These are phyloP conservation scores for Andrena bucephala DNA, from an alignment of 2,888 invertebrate species.

Conservation along the genomic window DNA sequence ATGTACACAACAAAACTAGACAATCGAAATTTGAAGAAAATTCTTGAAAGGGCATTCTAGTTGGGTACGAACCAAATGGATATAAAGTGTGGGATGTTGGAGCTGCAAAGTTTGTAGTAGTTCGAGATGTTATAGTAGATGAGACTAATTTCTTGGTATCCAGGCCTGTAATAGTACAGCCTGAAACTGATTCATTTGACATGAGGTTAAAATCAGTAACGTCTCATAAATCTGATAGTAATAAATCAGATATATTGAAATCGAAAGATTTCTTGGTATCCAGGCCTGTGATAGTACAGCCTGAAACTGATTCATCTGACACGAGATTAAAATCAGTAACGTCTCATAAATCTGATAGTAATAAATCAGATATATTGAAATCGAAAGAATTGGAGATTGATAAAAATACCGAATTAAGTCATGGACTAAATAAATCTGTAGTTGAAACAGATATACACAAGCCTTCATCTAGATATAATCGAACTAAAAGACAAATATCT, in stretches of 20 bases:
- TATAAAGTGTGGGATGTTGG: constrained; percentile 21
- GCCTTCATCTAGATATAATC: neutral
- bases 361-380: too few relatives aligned
- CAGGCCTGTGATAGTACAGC: too few relatives aligned
- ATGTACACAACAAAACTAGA: constrained; percentile 17
- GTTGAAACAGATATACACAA: neutral
- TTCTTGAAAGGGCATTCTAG: constrained; percentile 9
- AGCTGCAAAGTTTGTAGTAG: constrained; percentile 8
- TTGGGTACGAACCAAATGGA: constrained; percentile 17
- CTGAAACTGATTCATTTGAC: too few relatives aligned
- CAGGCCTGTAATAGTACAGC: too few relatives aligned
- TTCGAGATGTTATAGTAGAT: constrained; percentile 24
- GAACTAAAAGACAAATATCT: constrained; percentile 1
- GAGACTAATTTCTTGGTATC: too few relatives aligned
- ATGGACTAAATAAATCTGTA: neutral
- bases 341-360: too few relatives aligned
- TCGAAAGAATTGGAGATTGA: neutral
- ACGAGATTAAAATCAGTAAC: too few relatives aligned
- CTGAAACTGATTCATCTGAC: too few relatives aligned
- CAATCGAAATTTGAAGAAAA: constrained; percentile 20
- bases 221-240: too few relatives aligned
- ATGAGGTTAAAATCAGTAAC: too few relatives aligned
- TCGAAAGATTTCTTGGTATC: too few relatives aligned
- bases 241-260: too few relatives aligned
- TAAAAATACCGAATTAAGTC: neutral